A percentile compares a stretch with the other conserved stretches of the same genome.
phyloP scores from a whole-genome alignment of 2,113 vertebrate species.

The Rhynchomys soricoides region DNA sequence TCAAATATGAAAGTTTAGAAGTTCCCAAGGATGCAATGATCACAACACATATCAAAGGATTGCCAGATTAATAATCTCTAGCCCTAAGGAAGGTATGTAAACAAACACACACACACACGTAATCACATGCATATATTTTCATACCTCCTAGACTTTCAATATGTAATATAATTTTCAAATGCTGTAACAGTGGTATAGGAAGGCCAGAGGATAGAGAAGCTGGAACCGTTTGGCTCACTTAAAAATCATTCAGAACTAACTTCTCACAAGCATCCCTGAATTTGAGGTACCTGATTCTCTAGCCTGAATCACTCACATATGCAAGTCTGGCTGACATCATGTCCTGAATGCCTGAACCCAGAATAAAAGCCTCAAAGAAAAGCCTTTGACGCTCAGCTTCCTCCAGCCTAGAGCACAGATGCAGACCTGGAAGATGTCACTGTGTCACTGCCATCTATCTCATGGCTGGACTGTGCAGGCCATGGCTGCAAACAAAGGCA shows the following conservation, averaged over 20 bases:
- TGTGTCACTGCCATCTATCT: too few species aligned
- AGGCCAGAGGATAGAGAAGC: neutral
- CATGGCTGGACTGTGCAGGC: neutral
- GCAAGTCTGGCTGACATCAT: neutral
- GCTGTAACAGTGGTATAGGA: neutral
- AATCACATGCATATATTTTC: neutral
- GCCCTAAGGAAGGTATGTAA: neutral
- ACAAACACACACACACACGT: neutral
- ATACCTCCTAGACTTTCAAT: neutral
- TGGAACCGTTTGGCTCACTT: neutral
- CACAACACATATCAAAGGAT: neutral
- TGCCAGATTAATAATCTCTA: neutral
- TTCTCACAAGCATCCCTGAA: neutral
- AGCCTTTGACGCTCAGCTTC: neutral
- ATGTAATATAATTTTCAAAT: neutral
- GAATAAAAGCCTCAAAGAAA: constrained; percentile 14
- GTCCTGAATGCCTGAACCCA: neutral
- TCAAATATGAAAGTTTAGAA: neutral
- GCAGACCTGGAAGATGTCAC: neutral
- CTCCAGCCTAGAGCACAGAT: neutral
- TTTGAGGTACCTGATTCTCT: neutral
- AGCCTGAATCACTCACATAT: neutral
- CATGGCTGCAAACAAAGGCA: neutral
- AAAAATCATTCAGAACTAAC: constrained; percentile 26
- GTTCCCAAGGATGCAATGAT: neutral